Conservation (phyloP, 2,888 invertebrate species). For the Trichacis sp. region DNA sequence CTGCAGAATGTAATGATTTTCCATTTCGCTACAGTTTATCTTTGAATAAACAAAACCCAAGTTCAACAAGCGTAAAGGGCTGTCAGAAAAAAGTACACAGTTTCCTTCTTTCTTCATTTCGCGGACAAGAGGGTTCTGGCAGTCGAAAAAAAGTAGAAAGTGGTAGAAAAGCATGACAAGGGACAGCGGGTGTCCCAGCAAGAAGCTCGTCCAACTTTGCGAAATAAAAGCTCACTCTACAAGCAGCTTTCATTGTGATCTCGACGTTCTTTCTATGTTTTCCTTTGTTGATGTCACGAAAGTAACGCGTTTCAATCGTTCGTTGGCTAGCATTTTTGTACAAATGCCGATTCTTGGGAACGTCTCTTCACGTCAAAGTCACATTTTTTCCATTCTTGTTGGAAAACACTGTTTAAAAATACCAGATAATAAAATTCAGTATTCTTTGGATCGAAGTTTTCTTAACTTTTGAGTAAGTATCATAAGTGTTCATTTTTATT, state of each 20-base stretch:
- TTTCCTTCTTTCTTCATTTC: slow-evolving; percentile 5
- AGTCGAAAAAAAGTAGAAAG: slow-evolving; percentile 38
- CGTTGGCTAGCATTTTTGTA: slow-evolving; percentile 53
- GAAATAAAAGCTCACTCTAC: slow-evolving; percentile 66
- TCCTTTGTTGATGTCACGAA: slow-evolving; percentile 46
- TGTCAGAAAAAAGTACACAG: slow-evolving; percentile 33
- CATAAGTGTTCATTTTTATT: too few species aligned
- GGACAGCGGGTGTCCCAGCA: slow-evolving; percentile 48
- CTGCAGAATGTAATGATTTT: too few species aligned
- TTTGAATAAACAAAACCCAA: slow-evolving; percentile 48
- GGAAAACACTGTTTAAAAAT: too few species aligned
- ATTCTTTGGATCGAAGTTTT: too few species aligned
- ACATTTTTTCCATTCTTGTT: slow-evolving; percentile 24
- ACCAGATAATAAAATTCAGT: too few species aligned
- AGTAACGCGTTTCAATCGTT: slow-evolving; percentile 58
- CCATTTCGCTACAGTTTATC: too few species aligned
- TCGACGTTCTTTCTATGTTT: slow-evolving; percentile 60
- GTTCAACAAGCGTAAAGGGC: slow-evolving; percentile 47
- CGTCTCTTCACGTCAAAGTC: slow-evolving; percentile 26
- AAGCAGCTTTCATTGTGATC: slow-evolving; percentile 62
- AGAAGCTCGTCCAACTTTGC: slow-evolving; percentile 61
- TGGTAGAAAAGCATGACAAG: slow-evolving; percentile 9
- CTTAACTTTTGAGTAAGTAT: too few species aligned
- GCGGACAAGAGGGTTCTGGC: slow-evolving; percentile 20
- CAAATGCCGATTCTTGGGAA: slow-evolving; percentile 43